phyloP scores from a whole-genome alignment of 2,113 vertebrate species.

The rat (Rattus norvegicus) region GRCr8 NC_086019.1:233657001-233657500 shows the following conservation, averaged over 20 bases:
- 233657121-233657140: not conserved
- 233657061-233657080: not conserved
- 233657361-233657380: too few species aligned
- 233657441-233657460: too few species aligned
- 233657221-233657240: not conserved
- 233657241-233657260: too few species aligned
- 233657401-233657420: accelerated
- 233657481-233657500: not conserved
- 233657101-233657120: not conserved
- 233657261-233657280: too few species aligned
- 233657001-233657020: not conserved
- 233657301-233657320: too few species aligned
- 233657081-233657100: not conserved
- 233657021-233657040: not conserved
- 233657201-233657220: accelerated
- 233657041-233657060: not conserved
- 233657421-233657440: not conserved
- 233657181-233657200: not conserved
- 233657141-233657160: constrained; percentile 24
- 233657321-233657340: too few species aligned
- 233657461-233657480: not conserved
- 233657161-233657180: not conserved
- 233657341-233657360: too few species aligned
- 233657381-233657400: too few species aligned
- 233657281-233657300: too few species aligned